phyloP scores from a whole-genome alignment of 92 coral and sea anemone species.

The Ricordea florida region DNA sequence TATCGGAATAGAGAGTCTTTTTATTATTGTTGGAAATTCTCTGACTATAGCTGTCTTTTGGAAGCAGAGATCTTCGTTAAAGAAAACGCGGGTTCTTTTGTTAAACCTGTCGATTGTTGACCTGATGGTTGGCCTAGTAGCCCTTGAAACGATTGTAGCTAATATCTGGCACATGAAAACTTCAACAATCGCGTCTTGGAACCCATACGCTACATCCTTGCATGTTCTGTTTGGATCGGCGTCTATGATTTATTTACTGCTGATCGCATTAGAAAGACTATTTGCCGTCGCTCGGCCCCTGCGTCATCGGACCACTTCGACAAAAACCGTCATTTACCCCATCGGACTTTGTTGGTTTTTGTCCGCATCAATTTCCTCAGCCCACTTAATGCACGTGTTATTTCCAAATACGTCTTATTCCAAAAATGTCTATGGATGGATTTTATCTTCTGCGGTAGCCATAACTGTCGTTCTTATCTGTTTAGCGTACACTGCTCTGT shows the following conservation, averaged over 20 bases:
- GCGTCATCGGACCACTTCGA: not conserved
- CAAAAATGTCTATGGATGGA: not conserved
- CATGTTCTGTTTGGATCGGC: not conserved
- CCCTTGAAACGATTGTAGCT: not conserved
- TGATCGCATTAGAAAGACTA: slow-evolving; percentile 1
- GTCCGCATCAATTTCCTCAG: not conserved
- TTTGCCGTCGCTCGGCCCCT: not conserved
- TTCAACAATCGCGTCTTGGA: no score
- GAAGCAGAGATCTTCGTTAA: not conserved
- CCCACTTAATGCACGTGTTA: not conserved
- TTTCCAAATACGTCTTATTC: not conserved
- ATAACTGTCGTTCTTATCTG: not conserved
- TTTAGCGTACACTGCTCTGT: not conserved
- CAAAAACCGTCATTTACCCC: not conserved
- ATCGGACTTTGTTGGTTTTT: not conserved
- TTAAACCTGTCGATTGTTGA: not conserved
- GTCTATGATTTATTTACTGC: not conserved
- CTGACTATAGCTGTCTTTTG: not conserved
- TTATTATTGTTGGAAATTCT: not conserved
- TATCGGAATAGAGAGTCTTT: no score
- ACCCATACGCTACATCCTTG: no score
- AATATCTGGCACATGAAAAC: no score
- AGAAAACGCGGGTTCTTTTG: not conserved
- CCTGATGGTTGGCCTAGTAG: not conserved
- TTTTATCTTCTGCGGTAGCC: no score